Evolutionary conservation across 2,888 invertebrate genomes (phyloP), one percentile per base, ranked within the genome.

Genomic region (Neoascia interrupta): DNA sequence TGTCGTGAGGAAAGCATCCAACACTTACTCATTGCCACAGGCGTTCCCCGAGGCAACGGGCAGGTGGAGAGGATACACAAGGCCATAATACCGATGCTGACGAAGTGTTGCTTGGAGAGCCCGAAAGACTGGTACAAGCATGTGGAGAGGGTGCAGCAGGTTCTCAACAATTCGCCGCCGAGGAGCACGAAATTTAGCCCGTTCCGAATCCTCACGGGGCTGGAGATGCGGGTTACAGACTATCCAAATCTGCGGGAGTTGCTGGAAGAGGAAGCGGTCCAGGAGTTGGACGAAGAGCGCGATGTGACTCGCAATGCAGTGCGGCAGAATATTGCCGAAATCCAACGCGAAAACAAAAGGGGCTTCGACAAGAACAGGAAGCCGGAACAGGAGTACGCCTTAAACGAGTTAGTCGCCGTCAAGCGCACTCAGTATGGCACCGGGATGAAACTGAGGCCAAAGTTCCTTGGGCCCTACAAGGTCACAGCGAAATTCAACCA

Each of bases 41-140:
- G 31, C 3, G 31, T 31, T 8, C 31, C 31, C 2, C 49, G 86
- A 45, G 84, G 84, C 3, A 86, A 87, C 63, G 85, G 86, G 0
- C 87, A 87, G 61, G 84, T 84, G 1, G 85, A 87, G 34, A 66
- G 85, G 10, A 69, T 85, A 0, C 84, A 87, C 68, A 68, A 82
- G 5, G 83, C 81, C 3, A 81, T 86, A 3, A 84, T 85, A 51
- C 81, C 85, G 0, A 66, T 86, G 11, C 28, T 87, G 3, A 83
- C 85, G 1, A 87, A 87, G 61, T 47, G 88, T 4, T 82, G 84
- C 11, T 58, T 84, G 1, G 83, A 83, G 10, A 82, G 85, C 6
- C 83, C 84, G 0, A 66, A 69, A 3, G 81, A 84, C 15, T 87
- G 85, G 85, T 85, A 84, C 58, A 83, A 82, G 61, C 19, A 81